Base-by-base conservation (phyloP, 2,888 invertebrate species). In the Petrolisthes manimaculis region DNA sequence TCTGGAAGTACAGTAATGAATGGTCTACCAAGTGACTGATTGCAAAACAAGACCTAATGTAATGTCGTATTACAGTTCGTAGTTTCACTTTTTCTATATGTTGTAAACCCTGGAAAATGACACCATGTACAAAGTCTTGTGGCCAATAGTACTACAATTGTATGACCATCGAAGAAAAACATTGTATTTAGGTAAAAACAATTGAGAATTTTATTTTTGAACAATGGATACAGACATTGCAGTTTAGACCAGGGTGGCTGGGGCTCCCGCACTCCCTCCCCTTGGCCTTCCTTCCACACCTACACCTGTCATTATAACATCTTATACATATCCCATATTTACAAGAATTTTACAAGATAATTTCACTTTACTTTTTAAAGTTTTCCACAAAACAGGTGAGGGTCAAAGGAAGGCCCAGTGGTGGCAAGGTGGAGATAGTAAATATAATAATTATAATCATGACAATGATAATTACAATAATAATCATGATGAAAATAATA, bases 161-260 rank as follows among this genome's bases (percentile, higher is more conserved):
- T 37, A 37, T 37, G 2, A 37, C 37, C 37, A 37, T 2, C 1
- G 37, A 37, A 78, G 12, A 75, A 75, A n/a, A 21, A 80, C 37
- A 71, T 18, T 71, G 80, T 71, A 37, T 54, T 54, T 51, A 56
- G 75, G 77, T 86, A 78, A 83, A 86, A 86, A 86, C 86, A 86
- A 86, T 86, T 86, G 86, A 86, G 83, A 86, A 86, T 86, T 86
- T 86, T 86, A 86, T 86, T 79, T 86, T 81, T 83, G 89, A 89
- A 89, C 89, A 89, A 79, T 83, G 86, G 85, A 83, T 89, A 89
- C 87, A 87, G 87, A 87, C 87, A 87, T 75, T 82, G 81, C 84
- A 83, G 61, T 86, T 78, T 75, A 77, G 82, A 86, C 80, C 86
- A 80, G 82, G 83, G 86, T 67, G 8, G 37, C 53, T 37, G 51